phyloP scores from a whole-genome alignment of 2,113 vertebrate species.

The Phylloscopus trochiloides region DNA sequence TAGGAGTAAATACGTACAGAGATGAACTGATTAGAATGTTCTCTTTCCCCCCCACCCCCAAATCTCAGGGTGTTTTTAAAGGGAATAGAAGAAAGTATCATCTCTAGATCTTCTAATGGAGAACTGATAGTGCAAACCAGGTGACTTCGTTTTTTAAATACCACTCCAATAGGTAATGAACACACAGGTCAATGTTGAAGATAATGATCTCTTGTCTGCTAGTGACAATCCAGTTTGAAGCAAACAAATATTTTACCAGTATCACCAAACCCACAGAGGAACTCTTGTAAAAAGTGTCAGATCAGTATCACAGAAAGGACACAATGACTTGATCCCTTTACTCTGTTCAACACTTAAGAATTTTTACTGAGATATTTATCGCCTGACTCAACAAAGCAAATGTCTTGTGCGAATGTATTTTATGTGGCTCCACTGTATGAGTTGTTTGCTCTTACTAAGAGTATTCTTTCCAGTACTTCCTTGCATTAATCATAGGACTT shows the following conservation, averaged over 20 bases:
- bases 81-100: neutral
- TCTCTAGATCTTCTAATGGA: neutral
- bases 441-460: neutral
- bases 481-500: neutral
- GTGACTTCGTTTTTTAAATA: neutral
- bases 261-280: neutral
- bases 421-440: neutral
- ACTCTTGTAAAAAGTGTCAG: neutral
- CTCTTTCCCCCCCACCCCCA: fast-evolving
- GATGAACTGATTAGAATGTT: neutral
- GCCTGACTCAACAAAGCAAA: neutral
- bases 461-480: neutral
- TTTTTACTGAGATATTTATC: neutral
- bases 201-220: neutral
- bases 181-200: neutral
- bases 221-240: neutral
- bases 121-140: neutral
- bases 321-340: neutral
- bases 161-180: neutral
- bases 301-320: neutral
- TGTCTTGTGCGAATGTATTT: neutral
- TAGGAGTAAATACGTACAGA: neutral
- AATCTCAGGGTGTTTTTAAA: neutral
- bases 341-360: neutral
- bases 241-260: neutral